A percentile compares a stretch with the other conserved stretches of the same genome.
phyloP scores from a whole-genome alignment of 1,140 invertebrate genomes.

The Bilobella aurantiaca region DNA sequence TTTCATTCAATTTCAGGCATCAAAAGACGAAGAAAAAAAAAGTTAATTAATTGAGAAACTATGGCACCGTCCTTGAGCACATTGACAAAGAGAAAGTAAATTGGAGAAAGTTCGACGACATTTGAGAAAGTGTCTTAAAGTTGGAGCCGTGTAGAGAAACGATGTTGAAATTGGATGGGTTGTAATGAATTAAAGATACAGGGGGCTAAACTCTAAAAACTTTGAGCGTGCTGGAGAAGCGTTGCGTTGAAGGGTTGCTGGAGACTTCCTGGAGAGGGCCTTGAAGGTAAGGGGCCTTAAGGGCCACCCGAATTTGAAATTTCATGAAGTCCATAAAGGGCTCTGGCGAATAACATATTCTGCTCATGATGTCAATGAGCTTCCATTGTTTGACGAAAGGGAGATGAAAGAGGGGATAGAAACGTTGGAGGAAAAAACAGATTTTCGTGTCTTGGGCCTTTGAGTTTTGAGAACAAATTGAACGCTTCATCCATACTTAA shows the following conservation, averaged over 20 bases:
- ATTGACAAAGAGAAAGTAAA: background rate
- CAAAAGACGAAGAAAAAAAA: background rate
- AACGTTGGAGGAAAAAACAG: background rate
- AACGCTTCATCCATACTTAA: slow-evolving; percentile 7
- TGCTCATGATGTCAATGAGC: background rate
- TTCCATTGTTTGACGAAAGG: background rate
- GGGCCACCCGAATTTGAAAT: background rate
- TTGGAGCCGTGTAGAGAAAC: too few species aligned
- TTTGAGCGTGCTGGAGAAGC: too few species aligned
- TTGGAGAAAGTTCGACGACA: background rate
- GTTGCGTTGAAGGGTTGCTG: too few species aligned
- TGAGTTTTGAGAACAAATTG: background rate
- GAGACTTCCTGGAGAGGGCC: too few species aligned
- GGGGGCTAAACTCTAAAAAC: background rate
- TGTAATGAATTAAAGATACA: background rate
- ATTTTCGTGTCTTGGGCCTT: background rate
- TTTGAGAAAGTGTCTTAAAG: too few species aligned
- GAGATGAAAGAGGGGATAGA: background rate
- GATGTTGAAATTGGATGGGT: background rate
- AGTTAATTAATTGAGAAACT: background rate
- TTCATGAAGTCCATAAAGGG: background rate
- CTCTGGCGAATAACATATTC: background rate
- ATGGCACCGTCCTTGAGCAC: background rate
- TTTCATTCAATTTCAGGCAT: background rate
- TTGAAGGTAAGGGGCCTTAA: too few species aligned